phyloP scores from a whole-genome alignment of 2,113 vertebrate genomes.

The Excalfactoria chinensis region DNA sequence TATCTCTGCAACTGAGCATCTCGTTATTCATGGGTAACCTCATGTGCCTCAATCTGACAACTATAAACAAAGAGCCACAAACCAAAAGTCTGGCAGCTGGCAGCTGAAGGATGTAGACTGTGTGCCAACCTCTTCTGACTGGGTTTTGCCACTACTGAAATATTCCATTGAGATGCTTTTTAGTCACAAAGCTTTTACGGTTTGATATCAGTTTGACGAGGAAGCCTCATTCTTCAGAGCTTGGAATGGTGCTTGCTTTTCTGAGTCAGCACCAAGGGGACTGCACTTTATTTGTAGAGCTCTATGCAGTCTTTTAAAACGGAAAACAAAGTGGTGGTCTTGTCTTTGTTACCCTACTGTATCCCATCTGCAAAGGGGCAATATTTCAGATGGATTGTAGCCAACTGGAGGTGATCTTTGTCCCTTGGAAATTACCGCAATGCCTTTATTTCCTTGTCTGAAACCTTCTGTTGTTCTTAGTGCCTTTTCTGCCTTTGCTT shows the following conservation, averaged over 20 bases:
- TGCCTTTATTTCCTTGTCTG: neutral
- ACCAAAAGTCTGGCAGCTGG: neutral
- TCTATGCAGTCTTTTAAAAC: neutral
- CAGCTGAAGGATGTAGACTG: neutral
- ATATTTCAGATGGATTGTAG: neutral
- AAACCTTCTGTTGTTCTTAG: neutral
- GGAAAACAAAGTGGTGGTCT: neutral
- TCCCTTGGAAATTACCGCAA: neutral
- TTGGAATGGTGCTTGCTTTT: neutral
- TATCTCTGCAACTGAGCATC: neutral
- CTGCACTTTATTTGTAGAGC: slow-evolving; percentile 17
- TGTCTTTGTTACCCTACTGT: neutral
- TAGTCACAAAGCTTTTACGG: neutral
- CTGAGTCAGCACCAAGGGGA: neutral
- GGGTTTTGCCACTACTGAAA: slow-evolving; percentile 5
- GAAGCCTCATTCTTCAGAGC: slow-evolving; percentile 12
- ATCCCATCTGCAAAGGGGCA: neutral
- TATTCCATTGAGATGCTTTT: slow-evolving; percentile 33
- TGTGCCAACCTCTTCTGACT: neutral
- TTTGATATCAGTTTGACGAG: neutral
- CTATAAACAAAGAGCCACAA: slow-evolving; percentile 18
- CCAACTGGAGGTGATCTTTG: slow-evolving; percentile 25
- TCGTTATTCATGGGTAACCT: neutral
- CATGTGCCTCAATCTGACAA: neutral
- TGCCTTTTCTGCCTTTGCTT: neutral